Evolutionary conservation across 30 jellyfish, hydroid and myxozoan species (phyloP), one percentile per base, ranked within the genome.

Genomic region (Hydractinia symbiolongicarpus): DNA sequence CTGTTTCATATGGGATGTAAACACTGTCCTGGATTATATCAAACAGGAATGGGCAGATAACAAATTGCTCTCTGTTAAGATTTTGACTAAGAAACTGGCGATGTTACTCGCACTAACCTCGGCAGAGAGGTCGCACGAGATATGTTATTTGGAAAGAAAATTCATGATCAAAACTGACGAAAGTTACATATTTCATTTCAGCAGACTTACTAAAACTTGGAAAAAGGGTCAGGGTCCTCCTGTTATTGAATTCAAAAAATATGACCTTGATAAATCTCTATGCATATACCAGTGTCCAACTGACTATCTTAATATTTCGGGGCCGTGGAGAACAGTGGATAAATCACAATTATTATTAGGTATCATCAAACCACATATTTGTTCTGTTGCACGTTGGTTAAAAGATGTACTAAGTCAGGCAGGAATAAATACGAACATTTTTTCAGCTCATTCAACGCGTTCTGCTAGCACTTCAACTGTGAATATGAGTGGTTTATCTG

Each of bases 1-100:
- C 61, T 13, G 49, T 78, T 78, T 78, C 72, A 67, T 72, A 9
- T 82, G 58, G 88, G 85, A 78, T 57, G 83, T 78, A 13, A 55
- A 61, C 56, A 67, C 77, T n/a, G 86, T 78, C 57, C 30, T 78
- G 17, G 52, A 78, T 19, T 78, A 78, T 78, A 54, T 78, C 5
- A 78, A 78, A 57, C 9, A 14, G 7, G 55, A 61, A 44, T 53
- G 77, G 83, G 56, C 15, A 9, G 55, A 61, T n/a, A 55, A 56
- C 57, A 49, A 61, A 9, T 57, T 9, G 20, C 72, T 78, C 11
- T 53, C 86, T 9, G 66, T 58, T 53, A 78, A 78, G 83, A 62
- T 55, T 50, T 51, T 78, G 6, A 78, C 86, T 55, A 58, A 55
- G 16, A 78, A 78, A 60, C 81, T 78, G 16, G 53, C 55, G 5